Base-by-base conservation (phyloP, 2,888 invertebrate genomes). In the Andrena chrysosceles region DNA sequence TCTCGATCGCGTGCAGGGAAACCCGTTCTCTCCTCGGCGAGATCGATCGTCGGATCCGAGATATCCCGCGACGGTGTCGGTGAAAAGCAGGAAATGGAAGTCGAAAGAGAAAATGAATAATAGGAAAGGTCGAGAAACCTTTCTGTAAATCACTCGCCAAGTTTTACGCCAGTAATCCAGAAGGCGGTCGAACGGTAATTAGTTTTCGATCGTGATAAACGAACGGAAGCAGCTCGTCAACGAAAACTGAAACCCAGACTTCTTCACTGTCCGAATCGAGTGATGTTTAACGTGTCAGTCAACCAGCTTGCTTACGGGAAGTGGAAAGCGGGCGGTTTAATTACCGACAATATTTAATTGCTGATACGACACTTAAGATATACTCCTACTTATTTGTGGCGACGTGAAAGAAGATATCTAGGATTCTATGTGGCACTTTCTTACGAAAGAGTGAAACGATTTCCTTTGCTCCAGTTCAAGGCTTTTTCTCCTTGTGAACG, bases 1-100 rank as follows among this genome's bases (percentile, higher is more conserved):
- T 64, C 84, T 82, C 84, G 84, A 84, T 85, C 84, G 87, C 84
- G 85, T 84, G 88, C 87, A 83, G 77, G 88, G 87, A 89, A 91
- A 89, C 89, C 77, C 80, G 87, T 88, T 88, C 83, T 82, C 83
- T 90, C 80, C 86, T 84, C 84, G 83, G 85, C 71, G 77, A 89
- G 88, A 90, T 88, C 89, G 86, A 87, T 89, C 74, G 85, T 82
- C 75, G 49, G 77, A 71, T 71, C 33, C 74, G 33, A 68, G 82
- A 82, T 72, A 81, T 72, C 64, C 23, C 76, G 71, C 62, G 60
- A 81, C 62, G 56, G 54, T 60, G 69, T 35, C 76, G 81, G 69
- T 73, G 80, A 82, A 85, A 85, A 79, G 86, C 68, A 88, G 86
- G 84, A 83, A 84, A 79, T 52, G 85, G 66, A 75, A 87, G 77